phyloP scores from a whole-genome alignment of 1,140 invertebrate genomes.

The Glossosoma conforme region DNA sequence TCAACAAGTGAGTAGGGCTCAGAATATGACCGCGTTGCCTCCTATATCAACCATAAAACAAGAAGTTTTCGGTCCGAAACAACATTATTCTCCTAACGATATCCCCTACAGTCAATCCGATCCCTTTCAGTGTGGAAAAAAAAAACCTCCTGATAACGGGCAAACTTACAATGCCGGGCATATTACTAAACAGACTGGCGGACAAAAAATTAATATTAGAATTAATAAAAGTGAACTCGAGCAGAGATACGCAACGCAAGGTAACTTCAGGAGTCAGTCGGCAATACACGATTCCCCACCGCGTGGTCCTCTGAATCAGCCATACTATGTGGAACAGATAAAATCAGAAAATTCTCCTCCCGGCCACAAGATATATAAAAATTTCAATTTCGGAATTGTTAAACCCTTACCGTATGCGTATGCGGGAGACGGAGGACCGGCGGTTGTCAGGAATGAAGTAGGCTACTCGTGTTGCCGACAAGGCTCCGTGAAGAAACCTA shows the following conservation, averaged over 20 bases:
- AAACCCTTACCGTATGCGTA: constrained; percentile 53
- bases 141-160: no score
- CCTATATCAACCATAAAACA: constrained; percentile 51
- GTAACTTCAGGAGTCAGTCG: no score
- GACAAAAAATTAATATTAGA: no score
- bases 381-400: constrained; percentile 39
- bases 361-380: constrained; percentile 50
- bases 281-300: constrained; percentile 31
- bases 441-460: constrained; percentile 50
- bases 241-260: no score
- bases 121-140: constrained; percentile 17
- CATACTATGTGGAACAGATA: constrained; percentile 50
- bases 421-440: constrained; percentile 62
- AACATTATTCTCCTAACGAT: constrained; percentile 20
- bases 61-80: constrained; percentile 36
- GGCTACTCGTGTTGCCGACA: constrained; percentile 67
- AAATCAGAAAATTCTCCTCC: constrained; percentile 51
- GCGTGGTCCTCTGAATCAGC: constrained; percentile 36
- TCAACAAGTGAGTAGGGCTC: no score
- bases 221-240: no score
- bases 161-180: no score
- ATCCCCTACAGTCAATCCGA: constrained; percentile 16
- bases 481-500: constrained; percentile 63
- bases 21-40: constrained; percentile 39
- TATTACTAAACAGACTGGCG: no score